phyloP scores from a whole-genome alignment of 2,113 vertebrate species.

The Myotis yumanensis region DNA sequence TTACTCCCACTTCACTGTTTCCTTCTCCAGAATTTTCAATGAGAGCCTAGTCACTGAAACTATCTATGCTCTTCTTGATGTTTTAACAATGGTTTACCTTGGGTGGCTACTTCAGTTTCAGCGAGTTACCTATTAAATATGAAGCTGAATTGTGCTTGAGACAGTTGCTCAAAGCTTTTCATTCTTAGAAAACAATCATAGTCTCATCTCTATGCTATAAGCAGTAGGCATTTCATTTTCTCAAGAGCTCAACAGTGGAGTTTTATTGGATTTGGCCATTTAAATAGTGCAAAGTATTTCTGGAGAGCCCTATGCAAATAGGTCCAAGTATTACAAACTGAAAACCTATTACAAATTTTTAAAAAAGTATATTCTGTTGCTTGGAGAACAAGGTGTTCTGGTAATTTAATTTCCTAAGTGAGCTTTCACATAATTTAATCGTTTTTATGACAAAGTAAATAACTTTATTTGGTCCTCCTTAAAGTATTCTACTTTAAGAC shows the following conservation, averaged over 20 bases:
- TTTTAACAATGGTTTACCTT: not conserved
- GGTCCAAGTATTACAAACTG: slow-evolving; percentile 14
- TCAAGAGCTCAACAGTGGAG: slow-evolving; percentile 33
- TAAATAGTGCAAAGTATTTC: slow-evolving; percentile 36
- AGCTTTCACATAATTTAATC: slow-evolving; percentile 20
- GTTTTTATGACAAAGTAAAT: slow-evolving; percentile 29
- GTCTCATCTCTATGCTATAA: slow-evolving; percentile 43
- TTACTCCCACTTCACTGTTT: not conserved
- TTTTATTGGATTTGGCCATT: not conserved
- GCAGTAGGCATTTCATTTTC: slow-evolving; percentile 57
- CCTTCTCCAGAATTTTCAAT: not conserved
- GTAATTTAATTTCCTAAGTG: slow-evolving; percentile 51
- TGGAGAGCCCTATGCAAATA: slow-evolving; percentile 26
- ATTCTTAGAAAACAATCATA: slow-evolving; percentile 51
- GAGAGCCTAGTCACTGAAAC: slow-evolving; percentile 18
- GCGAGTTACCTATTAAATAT: not conserved
- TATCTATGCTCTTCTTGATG: not conserved
- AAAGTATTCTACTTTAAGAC: not conserved
- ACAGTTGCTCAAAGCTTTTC: slow-evolving; percentile 13
- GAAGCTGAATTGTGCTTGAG: slow-evolving; percentile 37
- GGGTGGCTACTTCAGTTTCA: not conserved
- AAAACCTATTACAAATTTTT: slow-evolving; percentile 26
- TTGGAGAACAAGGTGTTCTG: not conserved
- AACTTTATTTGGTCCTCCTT: not conserved
- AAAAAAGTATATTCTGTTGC: not conserved